A percentile compares a stretch with the other conserved stretches of the same genome.
Evolutionary conservation across 1,140 invertebrate species (phyloP).

Genomic region (Lysiphlebus fabarum): DNA sequence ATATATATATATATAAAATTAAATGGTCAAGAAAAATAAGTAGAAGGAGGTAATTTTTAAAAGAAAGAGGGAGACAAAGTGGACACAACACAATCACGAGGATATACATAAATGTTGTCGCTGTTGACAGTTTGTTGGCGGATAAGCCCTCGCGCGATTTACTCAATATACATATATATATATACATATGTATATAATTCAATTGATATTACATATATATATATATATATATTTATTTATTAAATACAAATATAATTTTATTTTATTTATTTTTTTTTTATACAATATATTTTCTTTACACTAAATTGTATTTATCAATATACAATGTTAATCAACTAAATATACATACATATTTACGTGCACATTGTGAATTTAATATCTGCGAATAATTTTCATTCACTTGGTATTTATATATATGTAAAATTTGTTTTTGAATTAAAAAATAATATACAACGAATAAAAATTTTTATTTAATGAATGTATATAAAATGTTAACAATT

Average conservation of each 20-base stretch:
- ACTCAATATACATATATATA: neutral
- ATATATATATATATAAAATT: neutral
- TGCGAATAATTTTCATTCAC: too few relatives aligned
- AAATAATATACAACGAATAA: too few relatives aligned
- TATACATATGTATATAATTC: constrained; percentile 4
- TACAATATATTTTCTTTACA: too few relatives aligned
- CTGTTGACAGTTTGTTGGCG: constrained; percentile 19
- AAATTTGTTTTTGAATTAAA: too few relatives aligned
- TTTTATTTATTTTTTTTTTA: constrained; percentile 27
- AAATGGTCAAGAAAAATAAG: neutral
- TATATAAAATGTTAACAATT: too few relatives aligned
- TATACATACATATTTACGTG: too few relatives aligned
- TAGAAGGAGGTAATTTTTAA: neutral
- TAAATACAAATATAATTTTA: neutral
- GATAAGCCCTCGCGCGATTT: constrained; percentile 11
- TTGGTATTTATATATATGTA: too few relatives aligned
- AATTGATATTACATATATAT: too few relatives aligned
- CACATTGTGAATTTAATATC: too few relatives aligned
- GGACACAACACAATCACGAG: constrained; percentile 18
- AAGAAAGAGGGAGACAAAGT: constrained; percentile 1
- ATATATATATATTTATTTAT: constrained; percentile 15
- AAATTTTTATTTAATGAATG: too few relatives aligned
- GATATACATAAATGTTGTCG: constrained; percentile 5
- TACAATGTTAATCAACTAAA: constrained; percentile 21
- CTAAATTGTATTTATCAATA: constrained; percentile 27